These are phyloP conservation scores for Trichopoda pennipes DNA, from an alignment of 2,888 invertebrate species.

Conservation along the genomic window DNA sequence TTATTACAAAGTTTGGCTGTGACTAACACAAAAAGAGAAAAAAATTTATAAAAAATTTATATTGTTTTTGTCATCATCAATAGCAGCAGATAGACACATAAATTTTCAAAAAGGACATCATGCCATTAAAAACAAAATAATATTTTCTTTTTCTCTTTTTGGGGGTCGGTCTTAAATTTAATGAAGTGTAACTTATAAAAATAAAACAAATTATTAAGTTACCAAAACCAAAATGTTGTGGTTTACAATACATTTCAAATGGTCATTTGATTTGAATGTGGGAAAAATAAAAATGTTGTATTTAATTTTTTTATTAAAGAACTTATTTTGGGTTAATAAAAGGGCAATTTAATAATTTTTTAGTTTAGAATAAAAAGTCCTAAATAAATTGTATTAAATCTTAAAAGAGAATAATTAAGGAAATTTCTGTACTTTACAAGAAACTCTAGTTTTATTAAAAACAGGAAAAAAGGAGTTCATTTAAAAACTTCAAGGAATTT, in stretches of 20 bases:
- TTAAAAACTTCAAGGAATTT: too few species aligned
- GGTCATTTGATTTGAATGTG: neutral
- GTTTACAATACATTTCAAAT: constrained; percentile 24
- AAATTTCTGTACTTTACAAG: too few species aligned
- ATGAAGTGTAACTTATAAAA: constrained; percentile 55
- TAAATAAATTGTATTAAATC: too few species aligned
- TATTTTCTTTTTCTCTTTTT: neutral
- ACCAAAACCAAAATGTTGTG: constrained; percentile 49
- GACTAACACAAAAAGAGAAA: neutral
- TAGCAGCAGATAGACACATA: constrained; percentile 64
- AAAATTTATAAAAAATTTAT: constrained; percentile 21
- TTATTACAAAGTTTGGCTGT: constrained; percentile 48
- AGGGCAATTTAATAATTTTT: neutral
- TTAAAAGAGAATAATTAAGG: too few species aligned
- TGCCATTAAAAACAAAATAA: constrained; percentile 1
- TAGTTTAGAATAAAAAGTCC: too few species aligned
- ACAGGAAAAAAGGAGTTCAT: too few species aligned
- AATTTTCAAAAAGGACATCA: constrained; percentile 63
- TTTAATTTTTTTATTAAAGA: neutral
- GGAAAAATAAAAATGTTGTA: neutral
- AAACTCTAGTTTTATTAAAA: too few species aligned
- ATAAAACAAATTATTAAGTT: constrained; percentile 12
- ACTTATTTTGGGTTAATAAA: neutral
- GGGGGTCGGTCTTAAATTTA: constrained; percentile 40
- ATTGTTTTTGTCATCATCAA: constrained; percentile 64